Evolutionary conservation across 1,140 invertebrate genomes (phyloP), one percentile per base, ranked within the genome.

Genomic region (Lepidurus packardi): DNA sequence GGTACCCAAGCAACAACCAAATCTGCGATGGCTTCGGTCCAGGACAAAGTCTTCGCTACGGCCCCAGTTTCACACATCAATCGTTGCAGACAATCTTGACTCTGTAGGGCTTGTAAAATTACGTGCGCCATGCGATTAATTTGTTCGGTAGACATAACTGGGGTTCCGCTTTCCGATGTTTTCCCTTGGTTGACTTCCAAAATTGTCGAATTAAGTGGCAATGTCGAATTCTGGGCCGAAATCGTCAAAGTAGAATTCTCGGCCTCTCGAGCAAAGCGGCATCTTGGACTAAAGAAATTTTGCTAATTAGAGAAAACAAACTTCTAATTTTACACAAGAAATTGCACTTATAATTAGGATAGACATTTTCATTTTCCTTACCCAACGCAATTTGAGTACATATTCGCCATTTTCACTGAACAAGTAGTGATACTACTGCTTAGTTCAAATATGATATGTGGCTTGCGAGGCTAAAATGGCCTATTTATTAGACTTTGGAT

Each of bases 11-110:
- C 16, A 65, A 16, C 53, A n/a, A 65, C 21, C 7, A 65, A 21
- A 7, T 65, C 53, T 2, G 53, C 8, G 53, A 65, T 65, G 21
- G 53, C 53, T 13, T 65, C 53, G 21, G 53, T 65, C 53, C 53
- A 65, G 21, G 53, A 65, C n/a, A 65, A 11, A 7, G 53, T n/a
- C 13, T 65, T 65, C 16, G 53, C 53, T 16, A 21, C 53, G 8
- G 53, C 16, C 21, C 53, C 53, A 7, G 53, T 65, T 65, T 65
- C 53, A 65, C 53, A 65, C 53, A 65, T 65, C 7, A 65, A 4
- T 6, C 53, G 53, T 65, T 65, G 53, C 16, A 65, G 53, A 21
- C 53, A 65, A 65, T 65, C 53, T 65, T 65, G 53, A n/a, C 53
- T 65, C 9, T 65, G 53, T 0, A 65, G 53, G 7, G 53, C 53